These are phyloP conservation scores for Mormyrus proboscirostris DNA, from an alignment of 2,797 vertebrate genomes.

Conservation along the genomic window DNA sequence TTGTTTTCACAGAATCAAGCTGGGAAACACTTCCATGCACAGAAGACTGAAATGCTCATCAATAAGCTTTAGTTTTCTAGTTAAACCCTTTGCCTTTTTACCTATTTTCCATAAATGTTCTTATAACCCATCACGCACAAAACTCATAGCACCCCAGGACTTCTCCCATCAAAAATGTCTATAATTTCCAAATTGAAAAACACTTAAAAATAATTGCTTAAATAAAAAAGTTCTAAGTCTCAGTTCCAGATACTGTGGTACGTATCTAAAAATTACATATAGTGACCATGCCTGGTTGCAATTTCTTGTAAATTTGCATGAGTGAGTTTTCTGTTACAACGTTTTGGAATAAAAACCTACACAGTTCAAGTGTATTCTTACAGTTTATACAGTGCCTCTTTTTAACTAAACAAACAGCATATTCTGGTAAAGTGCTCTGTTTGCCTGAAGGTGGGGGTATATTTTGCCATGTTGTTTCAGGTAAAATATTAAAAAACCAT, in stretches of 20 bases:
- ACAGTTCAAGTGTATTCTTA: not conserved
- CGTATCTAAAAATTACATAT: not conserved
- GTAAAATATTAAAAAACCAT: constrained; percentile 15
- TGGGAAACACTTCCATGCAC: not conserved
- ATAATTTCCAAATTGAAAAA: not conserved
- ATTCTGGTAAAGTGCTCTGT: constrained; percentile 9
- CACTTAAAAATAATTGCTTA: not conserved
- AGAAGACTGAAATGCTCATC: not conserved
- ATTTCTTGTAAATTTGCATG: not conserved
- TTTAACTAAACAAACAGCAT: not conserved
- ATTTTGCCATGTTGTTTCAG: not conserved
- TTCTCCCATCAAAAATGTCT: not conserved
- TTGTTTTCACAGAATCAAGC: not conserved
- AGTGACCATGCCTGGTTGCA: not conserved
- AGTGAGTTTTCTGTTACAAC: not conserved
- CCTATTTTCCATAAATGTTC: not conserved
- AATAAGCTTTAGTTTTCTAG: not conserved
- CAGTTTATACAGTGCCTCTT: not conserved
- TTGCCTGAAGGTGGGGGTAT: not conserved
- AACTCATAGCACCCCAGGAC: not conserved
- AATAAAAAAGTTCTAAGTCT: not conserved
- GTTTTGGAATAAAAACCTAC: not conserved
- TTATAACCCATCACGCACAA: not conserved
- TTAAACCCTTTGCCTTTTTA: not conserved
- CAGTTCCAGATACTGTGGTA: not conserved